These are phyloP conservation scores for Daktulosphaira vitifoliae DNA, from an alignment of 1,140 invertebrate genomes.

Conservation along the genomic window DNA sequence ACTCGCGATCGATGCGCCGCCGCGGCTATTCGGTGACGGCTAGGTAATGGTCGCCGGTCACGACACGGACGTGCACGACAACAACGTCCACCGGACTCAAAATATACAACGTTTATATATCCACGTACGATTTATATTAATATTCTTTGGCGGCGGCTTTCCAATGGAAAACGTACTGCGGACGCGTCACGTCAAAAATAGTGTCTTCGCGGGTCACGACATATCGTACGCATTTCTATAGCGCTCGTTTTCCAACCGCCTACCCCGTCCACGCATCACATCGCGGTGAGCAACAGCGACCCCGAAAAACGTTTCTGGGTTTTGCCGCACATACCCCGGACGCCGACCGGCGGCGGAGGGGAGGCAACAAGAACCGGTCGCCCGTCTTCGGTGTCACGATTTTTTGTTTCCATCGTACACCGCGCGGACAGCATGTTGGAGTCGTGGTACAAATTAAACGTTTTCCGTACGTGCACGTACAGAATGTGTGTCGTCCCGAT, in stretches of 20 bases:
- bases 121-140: not conserved
- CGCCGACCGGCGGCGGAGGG: too few species aligned
- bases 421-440: too few species aligned
- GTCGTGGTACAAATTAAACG: conserved; percentile 33
- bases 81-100: not conserved
- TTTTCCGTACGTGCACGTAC: not conserved
- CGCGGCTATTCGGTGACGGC: not conserved
- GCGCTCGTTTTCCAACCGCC: not conserved
- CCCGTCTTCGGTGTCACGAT: conserved; percentile 31
- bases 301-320: too few species aligned
- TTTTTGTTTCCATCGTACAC: conserved; percentile 4
- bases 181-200: not conserved
- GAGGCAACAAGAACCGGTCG: conserved; percentile 17
- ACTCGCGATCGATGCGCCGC: conserved; percentile 1
- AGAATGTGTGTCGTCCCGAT: too few species aligned
- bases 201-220: conserved; percentile 17
- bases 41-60: conserved; percentile 22
- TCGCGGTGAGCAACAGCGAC: too few species aligned
- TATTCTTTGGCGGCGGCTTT: too few species aligned
- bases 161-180: too few species aligned
- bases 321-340: too few species aligned
- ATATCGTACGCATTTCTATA: not conserved
- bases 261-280: too few species aligned
- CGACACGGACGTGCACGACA: conserved; percentile 22
- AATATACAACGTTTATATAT: not conserved